Conservation (phyloP, 1,140 invertebrate species). For the Drosophila hydei region DNA sequence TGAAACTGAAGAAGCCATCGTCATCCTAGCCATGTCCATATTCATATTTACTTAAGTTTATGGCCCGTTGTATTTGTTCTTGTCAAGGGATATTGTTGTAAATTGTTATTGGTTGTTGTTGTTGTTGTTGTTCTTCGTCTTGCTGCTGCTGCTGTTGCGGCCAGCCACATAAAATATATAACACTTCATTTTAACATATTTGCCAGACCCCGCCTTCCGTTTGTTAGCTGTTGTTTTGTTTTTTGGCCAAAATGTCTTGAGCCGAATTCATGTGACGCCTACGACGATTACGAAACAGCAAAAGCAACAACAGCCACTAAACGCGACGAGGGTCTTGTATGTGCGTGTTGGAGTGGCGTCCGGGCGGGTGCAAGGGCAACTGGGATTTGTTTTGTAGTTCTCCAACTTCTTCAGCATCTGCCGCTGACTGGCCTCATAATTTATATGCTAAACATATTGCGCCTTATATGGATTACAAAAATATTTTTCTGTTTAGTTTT, state of each 20-base stretch:
- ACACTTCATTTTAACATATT: conserved; percentile 78
- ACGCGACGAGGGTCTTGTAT: conserved; percentile 4
- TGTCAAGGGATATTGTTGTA: conserved; percentile 43
- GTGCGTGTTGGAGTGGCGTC: no score
- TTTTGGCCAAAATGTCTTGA: conserved; percentile 44
- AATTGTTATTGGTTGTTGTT: conserved; percentile 26
- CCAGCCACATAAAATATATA: conserved; percentile 77
- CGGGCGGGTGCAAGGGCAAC: no score
- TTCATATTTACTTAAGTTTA: conserved; percentile 80
- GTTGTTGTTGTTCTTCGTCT: conserved; percentile 22
- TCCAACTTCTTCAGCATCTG: conserved; percentile 11
- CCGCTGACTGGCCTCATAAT: conserved; percentile 59
- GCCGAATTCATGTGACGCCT: conserved; percentile 61
- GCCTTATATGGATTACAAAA: conserved; percentile 69
- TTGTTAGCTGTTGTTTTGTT: conserved; percentile 39
- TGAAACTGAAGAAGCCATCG: conserved; percentile 40
- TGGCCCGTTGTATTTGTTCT: conserved; percentile 51
- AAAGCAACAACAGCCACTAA: conserved; percentile 11
- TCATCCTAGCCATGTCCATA: conserved; percentile 44
- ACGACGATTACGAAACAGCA: conserved; percentile 45
- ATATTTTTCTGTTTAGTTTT: conserved; percentile 44
- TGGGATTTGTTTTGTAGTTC: conserved; percentile 18
- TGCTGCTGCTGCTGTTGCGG: conserved; percentile 28
- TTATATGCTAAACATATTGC: conserved; percentile 80
- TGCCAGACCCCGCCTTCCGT: conserved; percentile 41